A percentile compares a stretch with the other conserved stretches of the same genome.
These are phyloP conservation scores for Loriculus beryllinus DNA, from an alignment of 2,797 vertebrate species.

Conservation along the genomic window DNA sequence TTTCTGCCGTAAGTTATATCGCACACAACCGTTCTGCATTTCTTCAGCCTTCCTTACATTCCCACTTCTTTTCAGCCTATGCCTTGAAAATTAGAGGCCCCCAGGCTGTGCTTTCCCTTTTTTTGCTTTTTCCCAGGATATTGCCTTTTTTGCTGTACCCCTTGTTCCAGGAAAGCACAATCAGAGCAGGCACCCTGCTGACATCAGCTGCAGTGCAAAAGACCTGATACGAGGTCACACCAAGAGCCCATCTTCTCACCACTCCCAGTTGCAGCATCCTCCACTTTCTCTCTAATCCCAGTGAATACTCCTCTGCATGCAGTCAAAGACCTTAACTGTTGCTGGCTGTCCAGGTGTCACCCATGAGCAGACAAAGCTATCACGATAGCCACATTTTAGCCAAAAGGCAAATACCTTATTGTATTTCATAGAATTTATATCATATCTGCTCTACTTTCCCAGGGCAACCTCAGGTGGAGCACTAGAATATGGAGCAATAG, in stretches of 20 bases:
- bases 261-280: not conserved
- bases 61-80: not conserved
- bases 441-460: too few relatives aligned
- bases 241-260: not conserved
- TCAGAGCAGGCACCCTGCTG: not conserved
- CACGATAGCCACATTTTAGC: not conserved
- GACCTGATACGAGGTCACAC: not conserved
- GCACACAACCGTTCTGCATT: not conserved
- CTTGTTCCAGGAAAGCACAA: not conserved
- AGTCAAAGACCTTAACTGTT: not conserved
- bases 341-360: not conserved
- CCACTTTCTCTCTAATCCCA: not conserved
- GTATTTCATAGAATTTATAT: too few relatives aligned
- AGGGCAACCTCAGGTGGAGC: not conserved
- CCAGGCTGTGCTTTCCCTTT: not conserved
- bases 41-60: not conserved
- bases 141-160: not conserved
- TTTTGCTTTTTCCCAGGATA: not conserved
- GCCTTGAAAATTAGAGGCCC: not conserved
- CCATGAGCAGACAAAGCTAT: not conserved
- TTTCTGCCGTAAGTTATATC: not conserved
- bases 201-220: not conserved
- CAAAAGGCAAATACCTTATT: not conserved
- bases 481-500: not conserved
- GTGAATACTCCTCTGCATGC: not conserved